Base-by-base conservation (phyloP, 2,888 invertebrate species). In the Xanthia togata region DNA sequence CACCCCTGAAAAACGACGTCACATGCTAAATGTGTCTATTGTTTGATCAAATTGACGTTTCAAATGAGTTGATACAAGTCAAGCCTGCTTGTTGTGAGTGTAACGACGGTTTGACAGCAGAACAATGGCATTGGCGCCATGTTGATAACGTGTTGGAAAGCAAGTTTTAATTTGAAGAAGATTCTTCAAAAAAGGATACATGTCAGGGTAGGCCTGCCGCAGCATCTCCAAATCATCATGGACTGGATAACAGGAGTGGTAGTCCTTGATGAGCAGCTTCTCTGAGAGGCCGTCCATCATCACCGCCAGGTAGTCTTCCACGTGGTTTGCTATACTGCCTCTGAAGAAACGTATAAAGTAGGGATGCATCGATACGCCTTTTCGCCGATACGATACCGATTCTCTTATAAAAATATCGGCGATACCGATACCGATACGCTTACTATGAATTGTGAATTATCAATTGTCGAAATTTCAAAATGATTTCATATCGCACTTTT, bases 191-290 rank as follows among this genome's bases (percentile, higher is more conserved):
- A 95, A 97, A 97, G 97, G 97, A 97, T 97, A 98, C 98, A 98
- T 95, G 62, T 97, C 97, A 23, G 97, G 97, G 87, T 97, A 98
- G 0, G 97, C 96, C 83, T 97, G 97, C 9, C 96, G 93, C 59
- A 98, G 90, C 87, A 97, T 92, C 62, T 97, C 97, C n/a, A 98
- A 90, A 90, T 98, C 98, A n/a, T 96, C 95, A 69, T 97, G 97
- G 17, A 98, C 95, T 0, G 98, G 97, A 93, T 97, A 98, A 78
- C 97, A 94, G 0, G 95, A 92, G 91, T 98, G 97, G 93, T 98
- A 98, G 94, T 98, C 98, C 20, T 96, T 95, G 62, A 98, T 97
- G 88, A 98, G 97, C 44, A 95, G 92, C 60, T 92, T 91, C 89
- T 97, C 97, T 4, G 96, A 94, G 14, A 97, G 89, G 0, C 93